These are phyloP conservation scores for Trichopoda pennipes DNA, from an alignment of 2,888 invertebrate species.

Conservation along the genomic window DNA sequence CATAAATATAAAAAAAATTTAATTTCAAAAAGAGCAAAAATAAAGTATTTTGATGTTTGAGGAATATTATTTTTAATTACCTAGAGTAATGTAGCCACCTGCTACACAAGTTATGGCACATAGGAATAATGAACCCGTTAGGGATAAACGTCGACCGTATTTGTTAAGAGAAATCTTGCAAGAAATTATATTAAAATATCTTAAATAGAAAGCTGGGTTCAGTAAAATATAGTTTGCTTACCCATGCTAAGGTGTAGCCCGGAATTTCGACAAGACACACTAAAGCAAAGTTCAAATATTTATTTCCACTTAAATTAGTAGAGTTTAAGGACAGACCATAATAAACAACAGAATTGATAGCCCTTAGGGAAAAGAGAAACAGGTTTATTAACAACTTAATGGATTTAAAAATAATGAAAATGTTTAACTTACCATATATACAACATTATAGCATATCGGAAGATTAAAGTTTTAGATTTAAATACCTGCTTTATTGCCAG, in stretches of 20 bases:
- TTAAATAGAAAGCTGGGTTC: background rate
- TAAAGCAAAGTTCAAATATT: conserved; percentile 85
- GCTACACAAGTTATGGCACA: conserved; percentile 83
- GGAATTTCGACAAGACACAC: conserved; percentile 85
- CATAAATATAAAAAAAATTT: too few relatives aligned
- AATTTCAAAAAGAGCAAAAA: background rate
- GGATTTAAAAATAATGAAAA: background rate
- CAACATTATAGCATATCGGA: conserved; percentile 81
- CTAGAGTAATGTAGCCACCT: conserved; percentile 82
- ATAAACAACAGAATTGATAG: conserved; percentile 85
- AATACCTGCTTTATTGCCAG: conserved; percentile 81
- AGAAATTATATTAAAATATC: background rate
- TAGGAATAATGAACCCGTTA: conserved; percentile 82
- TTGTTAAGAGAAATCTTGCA: conserved; percentile 81
- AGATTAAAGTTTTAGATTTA: conserved; percentile 80
- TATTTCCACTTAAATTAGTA: conserved; percentile 85
- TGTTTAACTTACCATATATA: conserved; percentile 81
- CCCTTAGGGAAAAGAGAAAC: conserved; percentile 76
- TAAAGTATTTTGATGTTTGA: background rate
- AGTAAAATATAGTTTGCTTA: conserved; percentile 63
- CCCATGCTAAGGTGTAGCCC: conserved; percentile 82
- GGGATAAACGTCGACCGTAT: conserved; percentile 82
- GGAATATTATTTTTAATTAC: conserved; percentile 73
- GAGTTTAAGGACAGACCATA: conserved; percentile 87
- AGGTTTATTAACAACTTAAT: background rate